Conservation (phyloP, 2,113 vertebrate genomes). For the Bujurquina vittata region DNA sequence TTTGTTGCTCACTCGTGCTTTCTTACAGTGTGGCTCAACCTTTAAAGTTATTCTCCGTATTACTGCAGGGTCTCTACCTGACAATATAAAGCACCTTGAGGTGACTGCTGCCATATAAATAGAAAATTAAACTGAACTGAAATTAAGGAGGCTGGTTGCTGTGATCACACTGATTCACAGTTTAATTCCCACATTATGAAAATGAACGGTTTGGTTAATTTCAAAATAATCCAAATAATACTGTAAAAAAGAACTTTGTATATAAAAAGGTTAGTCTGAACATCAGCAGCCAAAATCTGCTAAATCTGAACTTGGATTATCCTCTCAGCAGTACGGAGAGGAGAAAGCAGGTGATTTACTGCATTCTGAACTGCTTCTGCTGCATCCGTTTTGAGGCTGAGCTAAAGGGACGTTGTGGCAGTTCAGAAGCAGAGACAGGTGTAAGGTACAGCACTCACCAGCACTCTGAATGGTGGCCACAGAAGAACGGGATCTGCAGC, state of each 20-base stretch:
- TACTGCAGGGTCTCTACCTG: no score
- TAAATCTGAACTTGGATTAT: neutral
- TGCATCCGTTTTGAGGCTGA: neutral
- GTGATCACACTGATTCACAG: neutral
- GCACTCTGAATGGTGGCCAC: conserved; percentile 97
- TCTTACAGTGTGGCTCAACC: neutral
- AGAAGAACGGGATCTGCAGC: conserved; percentile 99
- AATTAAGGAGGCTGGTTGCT: neutral
- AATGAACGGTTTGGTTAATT: neutral
- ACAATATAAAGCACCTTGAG: no score
- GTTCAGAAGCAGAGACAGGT: neutral
- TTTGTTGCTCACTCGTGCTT: no score
- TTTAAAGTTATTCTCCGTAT: no score
- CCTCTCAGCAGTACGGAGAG: no score
- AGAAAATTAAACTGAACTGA: no score
- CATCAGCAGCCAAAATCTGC: neutral
- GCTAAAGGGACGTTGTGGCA: neutral
- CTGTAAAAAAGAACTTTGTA: no score
- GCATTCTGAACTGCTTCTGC: neutral
- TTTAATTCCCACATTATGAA: neutral
- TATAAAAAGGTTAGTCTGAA: neutral
- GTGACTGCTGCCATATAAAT: no score
- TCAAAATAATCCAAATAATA: neutral
- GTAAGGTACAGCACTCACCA: conserved; percentile 82
- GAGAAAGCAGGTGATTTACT: neutral